Evolutionary conservation across 2,888 invertebrate genomes (phyloP), one percentile per base, ranked within the genome.

Genomic region (Sinotaia quadrata): DNA sequence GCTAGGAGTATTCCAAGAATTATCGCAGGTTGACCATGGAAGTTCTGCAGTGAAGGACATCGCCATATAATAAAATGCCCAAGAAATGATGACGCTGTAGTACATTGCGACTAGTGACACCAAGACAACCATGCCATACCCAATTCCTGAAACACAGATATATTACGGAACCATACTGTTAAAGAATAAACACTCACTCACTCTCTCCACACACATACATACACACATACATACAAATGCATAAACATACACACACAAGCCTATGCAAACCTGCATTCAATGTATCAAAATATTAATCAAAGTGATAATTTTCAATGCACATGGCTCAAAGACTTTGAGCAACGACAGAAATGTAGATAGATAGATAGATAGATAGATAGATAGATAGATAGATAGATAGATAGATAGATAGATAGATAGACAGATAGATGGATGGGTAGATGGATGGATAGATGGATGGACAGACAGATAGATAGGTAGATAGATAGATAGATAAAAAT

Each of bases 61-160:
- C 61, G 84, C 83, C 57, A 87, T 75, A 73, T 86, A 89, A 71
- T 84, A 86, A 57, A 88, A 18, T 12, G 83, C 82, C 77, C 86
- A 87, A 7, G 86, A 77, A 37, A 88, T 85, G 67, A 88, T 81
- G 36, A 89, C 85, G 73, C 86, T 87, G 73, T 88, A 89, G 71
- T 88, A 88, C 61, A 88, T 59, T n/a, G 81, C 81, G 10, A 87
- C 81, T 49, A 87, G 51, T 75, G 79, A 79, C 54, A 83, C 83
- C 4, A 85, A 78, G 41, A 85, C 77, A 51, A 89, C 85, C 82
- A 86, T 85, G 4, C 84, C 81, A 70, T 81, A 85, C 2, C 88
- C 88, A 2, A 88, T 75, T 71, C 88, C 88, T 87, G 79, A 12
- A 78, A 0, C n/a, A 21, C 12, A 36, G n/a, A 4, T 44, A 5